A percentile compares a stretch with the other conserved stretches of the same genome.
Evolutionary conservation across 2,797 vertebrate genomes (phyloP).

Genomic region (Hippopotamyrus pictus): DNA sequence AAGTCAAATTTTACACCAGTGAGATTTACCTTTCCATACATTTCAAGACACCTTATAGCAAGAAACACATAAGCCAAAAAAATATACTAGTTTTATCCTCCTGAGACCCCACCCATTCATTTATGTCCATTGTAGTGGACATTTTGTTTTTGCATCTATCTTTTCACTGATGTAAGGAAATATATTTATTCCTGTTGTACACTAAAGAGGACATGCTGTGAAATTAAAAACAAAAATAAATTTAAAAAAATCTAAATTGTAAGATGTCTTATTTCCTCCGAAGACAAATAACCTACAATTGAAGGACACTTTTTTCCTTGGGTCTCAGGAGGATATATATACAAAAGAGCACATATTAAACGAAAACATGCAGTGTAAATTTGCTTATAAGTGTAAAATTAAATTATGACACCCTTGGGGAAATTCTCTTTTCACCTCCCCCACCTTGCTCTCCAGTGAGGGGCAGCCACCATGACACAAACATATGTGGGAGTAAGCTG

Average conservation of each 20-base stretch:
- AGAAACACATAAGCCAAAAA: background rate
- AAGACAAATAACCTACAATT: too few relatives aligned
- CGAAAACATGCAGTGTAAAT: background rate
- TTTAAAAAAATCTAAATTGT: too few relatives aligned
- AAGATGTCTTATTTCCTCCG: too few relatives aligned
- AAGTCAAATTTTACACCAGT: background rate
- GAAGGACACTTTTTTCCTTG: too few relatives aligned
- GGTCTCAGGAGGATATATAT: too few relatives aligned
- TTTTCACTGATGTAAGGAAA: too few relatives aligned
- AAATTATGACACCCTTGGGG: background rate
- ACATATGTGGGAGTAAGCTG: background rate
- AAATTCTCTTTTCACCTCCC: background rate
- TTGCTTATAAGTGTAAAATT: background rate
- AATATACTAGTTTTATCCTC: background rate
- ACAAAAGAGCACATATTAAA: background rate
- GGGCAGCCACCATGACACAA: background rate
- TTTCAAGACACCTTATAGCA: background rate
- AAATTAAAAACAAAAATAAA: too few relatives aligned
- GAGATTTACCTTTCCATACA: background rate
- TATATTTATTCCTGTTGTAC: too few relatives aligned
- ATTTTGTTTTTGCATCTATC: too few relatives aligned
- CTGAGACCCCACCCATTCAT: too few relatives aligned
- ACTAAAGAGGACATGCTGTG: too few relatives aligned
- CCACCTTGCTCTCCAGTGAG: background rate
- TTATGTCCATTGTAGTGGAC: too few relatives aligned